Conservation (phyloP, 2,797 vertebrate species). For the Eleutherodactylus coqui region DNA sequence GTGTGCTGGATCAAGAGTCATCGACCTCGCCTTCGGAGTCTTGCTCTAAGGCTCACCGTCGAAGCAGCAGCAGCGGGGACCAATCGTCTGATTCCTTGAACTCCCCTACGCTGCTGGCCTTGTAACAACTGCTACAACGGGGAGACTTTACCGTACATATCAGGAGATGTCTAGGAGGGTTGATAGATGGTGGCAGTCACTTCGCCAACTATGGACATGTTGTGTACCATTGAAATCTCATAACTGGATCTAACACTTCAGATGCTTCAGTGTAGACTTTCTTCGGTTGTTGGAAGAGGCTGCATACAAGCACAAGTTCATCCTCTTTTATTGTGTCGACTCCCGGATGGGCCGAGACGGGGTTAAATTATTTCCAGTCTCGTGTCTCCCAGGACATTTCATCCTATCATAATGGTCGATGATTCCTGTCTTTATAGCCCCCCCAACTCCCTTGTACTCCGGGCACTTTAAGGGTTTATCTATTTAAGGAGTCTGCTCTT, state of each 20-base stretch:
- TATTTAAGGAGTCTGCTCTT: conserved; percentile 48
- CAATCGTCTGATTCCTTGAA: conserved; percentile 99
- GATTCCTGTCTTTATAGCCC: conserved; percentile 16
- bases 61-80: conserved; percentile 98
- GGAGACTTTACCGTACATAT: not conserved
- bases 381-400: conserved; percentile 78
- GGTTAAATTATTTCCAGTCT: conserved; percentile 67
- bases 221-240: not conserved
- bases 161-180: conserved; percentile 40
- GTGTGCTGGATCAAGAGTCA: conserved; percentile 95
- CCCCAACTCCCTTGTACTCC: conserved; percentile 16
- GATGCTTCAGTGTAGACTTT: conserved; percentile 32
- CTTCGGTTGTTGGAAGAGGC: conserved; percentile 20
- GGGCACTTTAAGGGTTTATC: conserved; percentile 58
- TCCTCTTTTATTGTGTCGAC: not conserved
- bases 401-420: conserved; percentile 70
- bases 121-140: conserved; percentile 77
- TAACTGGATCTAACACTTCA: conserved; percentile 56
- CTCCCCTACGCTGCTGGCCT: conserved; percentile 95
- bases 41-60: conserved; percentile 97
- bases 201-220: conserved; percentile 46
- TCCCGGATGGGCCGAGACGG: conserved; percentile 16
- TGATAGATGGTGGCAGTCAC: conserved; percentile 30
- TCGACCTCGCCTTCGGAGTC: conserved; percentile 96
- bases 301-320: conserved; percentile 41